Conservation (phyloP, 2,797 vertebrate species). For the Coregonus suidteri region DNA sequence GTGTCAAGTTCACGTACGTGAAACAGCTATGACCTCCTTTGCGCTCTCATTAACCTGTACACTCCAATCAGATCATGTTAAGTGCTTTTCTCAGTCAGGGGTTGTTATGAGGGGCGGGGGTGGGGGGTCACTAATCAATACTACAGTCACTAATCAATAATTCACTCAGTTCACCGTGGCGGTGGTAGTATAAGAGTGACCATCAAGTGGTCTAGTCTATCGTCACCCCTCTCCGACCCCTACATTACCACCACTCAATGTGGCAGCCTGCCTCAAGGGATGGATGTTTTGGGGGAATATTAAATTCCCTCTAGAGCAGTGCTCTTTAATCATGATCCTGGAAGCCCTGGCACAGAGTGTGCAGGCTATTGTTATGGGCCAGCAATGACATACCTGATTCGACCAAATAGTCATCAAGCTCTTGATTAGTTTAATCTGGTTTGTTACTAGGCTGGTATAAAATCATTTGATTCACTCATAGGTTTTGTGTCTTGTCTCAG, state of each 20-base stretch:
- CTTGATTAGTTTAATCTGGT: background rate
- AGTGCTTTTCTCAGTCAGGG: slow-evolving; percentile 39
- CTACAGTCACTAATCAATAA: slow-evolving; percentile 24
- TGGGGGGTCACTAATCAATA: too few species aligned
- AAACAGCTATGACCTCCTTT: slow-evolving; percentile 14
- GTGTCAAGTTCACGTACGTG: slow-evolving; percentile 19
- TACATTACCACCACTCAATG: background rate
- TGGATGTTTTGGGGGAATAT: background rate
- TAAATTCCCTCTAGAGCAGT: background rate
- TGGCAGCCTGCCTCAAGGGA: background rate
- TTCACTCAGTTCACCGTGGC: slow-evolving; percentile 7
- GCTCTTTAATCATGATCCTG: background rate
- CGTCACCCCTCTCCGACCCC: background rate
- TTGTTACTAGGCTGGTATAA: background rate
- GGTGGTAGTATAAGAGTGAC: background rate
- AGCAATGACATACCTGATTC: background rate
- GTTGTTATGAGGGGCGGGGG: background rate
- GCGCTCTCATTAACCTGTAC: slow-evolving; percentile 36
- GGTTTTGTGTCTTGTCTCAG: too few species aligned
- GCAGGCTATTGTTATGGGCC: background rate
- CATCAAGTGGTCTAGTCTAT: background rate
- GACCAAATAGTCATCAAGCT: background rate
- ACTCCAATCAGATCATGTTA: slow-evolving; percentile 53
- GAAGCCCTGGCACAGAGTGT: too few species aligned
- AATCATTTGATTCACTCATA: background rate